A percentile compares a stretch with the other conserved stretches of the same genome.
phyloP scores from a whole-genome alignment of 2,888 invertebrate genomes.

The Sinopyrophorus schimmeli region DNA sequence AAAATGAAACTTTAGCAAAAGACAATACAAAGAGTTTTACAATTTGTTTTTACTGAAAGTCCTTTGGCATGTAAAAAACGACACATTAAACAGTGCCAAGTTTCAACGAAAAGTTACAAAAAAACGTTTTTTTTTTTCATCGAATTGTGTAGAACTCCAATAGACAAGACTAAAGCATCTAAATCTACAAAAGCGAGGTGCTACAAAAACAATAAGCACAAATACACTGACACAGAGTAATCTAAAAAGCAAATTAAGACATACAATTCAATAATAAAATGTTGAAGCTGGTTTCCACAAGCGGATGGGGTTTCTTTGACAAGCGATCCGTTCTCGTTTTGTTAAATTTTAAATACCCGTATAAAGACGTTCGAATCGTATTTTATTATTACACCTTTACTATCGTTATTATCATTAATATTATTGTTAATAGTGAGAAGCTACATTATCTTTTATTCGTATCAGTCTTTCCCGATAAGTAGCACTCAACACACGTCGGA shows the following conservation, averaged over 20 bases:
- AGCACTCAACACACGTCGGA: slow-evolving; percentile 74
- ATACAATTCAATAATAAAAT: neutral
- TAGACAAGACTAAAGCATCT: slow-evolving; percentile 48
- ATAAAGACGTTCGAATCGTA: slow-evolving; percentile 7
- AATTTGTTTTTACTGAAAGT: slow-evolving; percentile 26
- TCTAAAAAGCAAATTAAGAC: slow-evolving; percentile 20
- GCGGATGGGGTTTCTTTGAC: neutral
- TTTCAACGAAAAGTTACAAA: slow-evolving; percentile 32
- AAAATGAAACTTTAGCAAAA: too few species aligned
- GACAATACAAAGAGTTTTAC: too few species aligned
- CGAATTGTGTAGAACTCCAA: slow-evolving; percentile 52
- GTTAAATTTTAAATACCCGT: slow-evolving; percentile 25
- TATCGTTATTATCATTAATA: too few species aligned
- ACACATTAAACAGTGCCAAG: slow-evolving; percentile 16
- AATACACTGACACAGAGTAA: slow-evolving; percentile 6
- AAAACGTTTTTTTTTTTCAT: too few species aligned
- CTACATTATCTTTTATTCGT: slow-evolving; percentile 53
- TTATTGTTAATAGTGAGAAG: too few species aligned
- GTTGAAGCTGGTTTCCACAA: slow-evolving; percentile 4
- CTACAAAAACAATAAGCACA: slow-evolving; percentile 39
- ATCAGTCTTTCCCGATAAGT: slow-evolving; percentile 64
- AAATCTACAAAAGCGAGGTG: slow-evolving; percentile 41
- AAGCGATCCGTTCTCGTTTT: too few species aligned
- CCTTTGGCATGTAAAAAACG: slow-evolving; percentile 17
- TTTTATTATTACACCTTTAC: too few species aligned